Percentiles rank a stretch among this genome's conserved stretches.
Conservation (phyloP, 2,113 vertebrate species). For the Alectura lathami region DNA sequence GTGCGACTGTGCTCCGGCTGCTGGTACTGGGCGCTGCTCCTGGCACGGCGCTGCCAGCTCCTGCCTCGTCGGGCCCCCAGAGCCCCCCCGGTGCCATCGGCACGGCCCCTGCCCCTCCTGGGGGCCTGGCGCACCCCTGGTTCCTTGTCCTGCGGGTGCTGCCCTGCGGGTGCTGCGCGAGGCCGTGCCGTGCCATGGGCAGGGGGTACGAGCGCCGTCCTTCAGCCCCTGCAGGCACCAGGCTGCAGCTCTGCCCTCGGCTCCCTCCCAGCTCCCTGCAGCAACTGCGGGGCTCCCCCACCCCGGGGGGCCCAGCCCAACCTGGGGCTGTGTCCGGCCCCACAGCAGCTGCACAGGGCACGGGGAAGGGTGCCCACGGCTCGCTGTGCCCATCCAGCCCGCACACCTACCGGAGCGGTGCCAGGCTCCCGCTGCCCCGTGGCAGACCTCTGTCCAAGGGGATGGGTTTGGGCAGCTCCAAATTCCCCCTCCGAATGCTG, state of each 20-base stretch:
- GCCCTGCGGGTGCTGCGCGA: neutral
- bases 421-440: neutral
- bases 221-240: neutral
- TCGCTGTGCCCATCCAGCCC: neutral
- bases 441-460: neutral
- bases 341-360: neutral
- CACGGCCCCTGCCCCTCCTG: no score
- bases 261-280: neutral
- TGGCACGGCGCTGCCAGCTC: neutral
- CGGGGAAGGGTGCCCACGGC: neutral
- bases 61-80: no score
- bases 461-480: neutral
- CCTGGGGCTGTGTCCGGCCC: neutral
- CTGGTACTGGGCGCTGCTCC: rapidly evolving
- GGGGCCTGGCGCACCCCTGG: no score
- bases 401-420: rapidly evolving
- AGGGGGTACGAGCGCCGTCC: neutral
- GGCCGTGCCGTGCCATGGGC: neutral
- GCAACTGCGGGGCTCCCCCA: neutral
- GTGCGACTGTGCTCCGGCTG: neutral
- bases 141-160: no score
- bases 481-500: neutral
- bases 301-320: neutral
- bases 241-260: neutral
- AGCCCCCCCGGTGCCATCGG: no score